Conservation (phyloP, 2,797 vertebrate species). For the Myotis pilosus region DNA sequence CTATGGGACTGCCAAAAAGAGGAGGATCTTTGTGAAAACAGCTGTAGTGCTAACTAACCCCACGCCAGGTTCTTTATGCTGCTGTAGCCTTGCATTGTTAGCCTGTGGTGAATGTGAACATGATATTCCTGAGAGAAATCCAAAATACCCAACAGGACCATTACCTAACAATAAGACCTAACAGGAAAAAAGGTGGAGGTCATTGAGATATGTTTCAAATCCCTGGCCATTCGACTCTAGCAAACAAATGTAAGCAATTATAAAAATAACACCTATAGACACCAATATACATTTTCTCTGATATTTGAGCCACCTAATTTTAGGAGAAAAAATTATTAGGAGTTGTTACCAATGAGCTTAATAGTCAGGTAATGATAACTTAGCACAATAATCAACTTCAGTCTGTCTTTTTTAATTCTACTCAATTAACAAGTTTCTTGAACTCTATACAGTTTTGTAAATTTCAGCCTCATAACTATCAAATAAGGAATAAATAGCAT, state of each 20-base stretch:
- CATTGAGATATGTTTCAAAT: slow-evolving; percentile 40
- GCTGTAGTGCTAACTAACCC: background rate
- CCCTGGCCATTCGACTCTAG: slow-evolving; percentile 13
- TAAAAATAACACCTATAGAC: slow-evolving; percentile 1
- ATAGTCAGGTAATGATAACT: background rate
- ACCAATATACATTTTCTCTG: background rate
- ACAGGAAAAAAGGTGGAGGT: slow-evolving; percentile 55
- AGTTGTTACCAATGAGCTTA: background rate
- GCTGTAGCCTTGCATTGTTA: slow-evolving; percentile 22
- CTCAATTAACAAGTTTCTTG: background rate
- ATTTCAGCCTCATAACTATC: background rate
- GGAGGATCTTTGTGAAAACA: background rate
- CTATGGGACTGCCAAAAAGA: background rate
- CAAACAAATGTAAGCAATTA: slow-evolving; percentile 48
- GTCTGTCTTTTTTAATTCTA: background rate
- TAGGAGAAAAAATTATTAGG: background rate
- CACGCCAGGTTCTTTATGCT: background rate
- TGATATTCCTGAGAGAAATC: slow-evolving; percentile 72
- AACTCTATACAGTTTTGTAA: background rate
- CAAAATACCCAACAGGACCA: slow-evolving; percentile 65
- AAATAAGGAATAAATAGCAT: background rate
- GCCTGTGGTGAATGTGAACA: slow-evolving; percentile 15
- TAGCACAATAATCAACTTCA: background rate
- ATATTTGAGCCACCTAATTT: background rate
- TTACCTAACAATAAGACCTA: slow-evolving; percentile 57